Percentiles rank a stretch among this genome's conserved stretches.
Evolutionary conservation across 1,140 invertebrate species (phyloP).

Genomic region (Phocides pigmalion): DNA sequence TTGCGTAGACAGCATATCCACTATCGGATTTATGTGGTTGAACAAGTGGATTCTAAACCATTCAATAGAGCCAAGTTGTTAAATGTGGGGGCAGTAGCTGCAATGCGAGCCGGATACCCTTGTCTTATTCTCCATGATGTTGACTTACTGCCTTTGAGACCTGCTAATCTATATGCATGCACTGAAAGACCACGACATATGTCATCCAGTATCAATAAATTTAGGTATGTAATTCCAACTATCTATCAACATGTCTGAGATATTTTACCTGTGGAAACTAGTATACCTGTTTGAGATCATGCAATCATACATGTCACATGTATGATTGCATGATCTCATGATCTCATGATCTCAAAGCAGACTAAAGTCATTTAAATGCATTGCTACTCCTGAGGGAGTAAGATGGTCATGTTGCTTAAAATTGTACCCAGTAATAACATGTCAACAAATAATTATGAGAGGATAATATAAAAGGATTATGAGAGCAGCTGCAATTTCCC

Average conservation of each 20-base stretch:
- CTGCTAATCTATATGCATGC: conserved; percentile 96
- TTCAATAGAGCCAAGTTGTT: conserved; percentile 98
- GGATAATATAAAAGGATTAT: too few species aligned
- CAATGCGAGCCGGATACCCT: conserved; percentile 88
- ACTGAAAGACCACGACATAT: conserved; percentile 94
- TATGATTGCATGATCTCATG: too few species aligned
- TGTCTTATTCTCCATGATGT: conserved; percentile 98
- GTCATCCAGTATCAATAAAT: conserved; percentile 95
- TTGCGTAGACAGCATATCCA: conserved; percentile 77
- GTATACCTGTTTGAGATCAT: too few species aligned
- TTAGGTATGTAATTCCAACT: conserved; percentile 77
- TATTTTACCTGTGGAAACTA: too few species aligned
- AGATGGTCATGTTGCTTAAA: too few species aligned
- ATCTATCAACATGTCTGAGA: neutral
- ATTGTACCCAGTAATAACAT: too few species aligned
- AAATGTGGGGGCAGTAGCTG: conserved; percentile 95
- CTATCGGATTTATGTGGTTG: conserved; percentile 94
- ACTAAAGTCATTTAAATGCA: too few species aligned
- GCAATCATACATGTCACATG: too few species aligned
- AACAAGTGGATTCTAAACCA: conserved; percentile 90
- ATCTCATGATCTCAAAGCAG: too few species aligned
- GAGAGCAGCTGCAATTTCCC: too few species aligned
- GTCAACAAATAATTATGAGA: too few species aligned
- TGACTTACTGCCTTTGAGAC: conserved; percentile 95
- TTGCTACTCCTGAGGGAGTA: too few species aligned